Evolutionary conservation across 2,797 vertebrate genomes (phyloP).

Genomic region (Glossophaga mutica): DNA sequence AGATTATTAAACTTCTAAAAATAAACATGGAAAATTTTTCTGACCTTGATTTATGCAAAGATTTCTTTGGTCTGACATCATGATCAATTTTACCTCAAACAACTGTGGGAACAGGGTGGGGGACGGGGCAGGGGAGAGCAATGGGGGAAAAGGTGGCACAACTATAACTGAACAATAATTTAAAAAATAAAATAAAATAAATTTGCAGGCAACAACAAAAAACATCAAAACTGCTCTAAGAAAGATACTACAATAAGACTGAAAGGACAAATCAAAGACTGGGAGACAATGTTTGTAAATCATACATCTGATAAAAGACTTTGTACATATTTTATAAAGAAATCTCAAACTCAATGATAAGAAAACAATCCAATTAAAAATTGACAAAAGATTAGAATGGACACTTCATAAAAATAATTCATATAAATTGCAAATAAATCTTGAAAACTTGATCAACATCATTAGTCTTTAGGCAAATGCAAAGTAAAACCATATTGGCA

Average conservation of each 20-base stretch:
- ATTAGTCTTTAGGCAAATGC: not conserved
- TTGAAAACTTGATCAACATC: not conserved
- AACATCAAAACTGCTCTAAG: not conserved
- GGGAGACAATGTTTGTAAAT: not conserved
- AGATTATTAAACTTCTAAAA: not conserved
- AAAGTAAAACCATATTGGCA: not conserved
- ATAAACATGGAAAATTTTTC: not conserved
- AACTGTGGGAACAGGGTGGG: too few species aligned
- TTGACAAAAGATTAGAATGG: not conserved
- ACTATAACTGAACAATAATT: too few species aligned
- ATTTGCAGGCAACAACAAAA: too few species aligned
- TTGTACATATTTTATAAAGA: not conserved
- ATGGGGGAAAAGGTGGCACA: too few species aligned
- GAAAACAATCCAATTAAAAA: not conserved
- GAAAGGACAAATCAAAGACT: not conserved
- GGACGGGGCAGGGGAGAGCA: too few species aligned
- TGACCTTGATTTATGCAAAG: not conserved
- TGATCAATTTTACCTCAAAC: not conserved
- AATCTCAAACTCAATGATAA: not conserved
- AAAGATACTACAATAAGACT: not conserved
- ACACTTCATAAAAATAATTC: not conserved
- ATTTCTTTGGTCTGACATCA: not conserved
- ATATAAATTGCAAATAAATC: not conserved
- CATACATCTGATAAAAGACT: not conserved
- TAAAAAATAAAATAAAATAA: too few species aligned